phyloP scores from a whole-genome alignment of 2,797 vertebrate genomes.

The Fringilla coelebs region DNA sequence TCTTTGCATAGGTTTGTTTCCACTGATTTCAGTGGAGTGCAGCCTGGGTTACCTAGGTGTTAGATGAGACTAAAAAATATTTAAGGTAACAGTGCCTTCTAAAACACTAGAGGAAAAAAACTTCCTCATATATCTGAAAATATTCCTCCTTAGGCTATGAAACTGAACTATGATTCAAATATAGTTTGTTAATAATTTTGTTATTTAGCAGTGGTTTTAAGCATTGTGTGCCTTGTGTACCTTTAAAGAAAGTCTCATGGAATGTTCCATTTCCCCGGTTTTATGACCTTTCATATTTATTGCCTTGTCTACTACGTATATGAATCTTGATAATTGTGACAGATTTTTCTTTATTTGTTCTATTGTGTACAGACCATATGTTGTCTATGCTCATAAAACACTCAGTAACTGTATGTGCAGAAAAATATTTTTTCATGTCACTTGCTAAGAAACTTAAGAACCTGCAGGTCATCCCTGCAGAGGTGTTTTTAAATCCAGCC shows the following conservation, averaged over 20 bases:
- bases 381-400: conserved; percentile 25
- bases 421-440: neutral
- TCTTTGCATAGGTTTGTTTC: neutral
- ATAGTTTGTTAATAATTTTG: neutral
- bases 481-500: conserved; percentile 41
- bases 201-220: neutral
- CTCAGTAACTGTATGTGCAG: neutral
- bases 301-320: neutral
- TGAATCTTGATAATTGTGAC: conserved; percentile 7
- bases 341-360: neutral
- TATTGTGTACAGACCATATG: neutral
- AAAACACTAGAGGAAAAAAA: neutral
- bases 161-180: neutral
- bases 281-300: conserved; percentile 44
- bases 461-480: conserved; percentile 15
- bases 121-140: neutral
- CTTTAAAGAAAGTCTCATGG: neutral
- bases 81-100: neutral
- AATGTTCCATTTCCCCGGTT: neutral
- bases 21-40: neutral
- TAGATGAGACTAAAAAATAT: neutral
- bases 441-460: conserved; percentile 3
- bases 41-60: neutral
- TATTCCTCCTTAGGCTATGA: neutral
- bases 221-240: neutral